Base-by-base conservation (phyloP, 2,888 invertebrate species). In the Tenthredo mesomela region DNA sequence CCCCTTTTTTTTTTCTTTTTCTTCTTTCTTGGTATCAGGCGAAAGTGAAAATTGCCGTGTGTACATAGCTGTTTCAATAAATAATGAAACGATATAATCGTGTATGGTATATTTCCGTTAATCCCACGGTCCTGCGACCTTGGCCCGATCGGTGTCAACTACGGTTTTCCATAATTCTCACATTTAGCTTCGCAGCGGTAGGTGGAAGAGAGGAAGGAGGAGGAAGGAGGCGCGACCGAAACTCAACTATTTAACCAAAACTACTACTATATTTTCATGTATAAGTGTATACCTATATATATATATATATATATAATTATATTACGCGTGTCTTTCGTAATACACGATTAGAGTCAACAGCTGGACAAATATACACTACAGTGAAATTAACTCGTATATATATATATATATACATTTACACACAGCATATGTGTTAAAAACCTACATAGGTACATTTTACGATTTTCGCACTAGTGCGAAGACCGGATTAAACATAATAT, bases 81-180 rank as follows among this genome's bases (percentile, higher is more conserved):
- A 67, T 67, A 15, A 29, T 15, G 10, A 15, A 67, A 2, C 12
- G 2, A 67, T 71, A 67, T 71, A 43, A 71, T 21, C 40, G 10
- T 50, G 12, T 47, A 21, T 21, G 43, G 29, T 50, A 54, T 61
- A 40, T 80, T 80, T 61, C 21, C 61, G 21, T 40, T 40, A 61
- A 61, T 61, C 40, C 61, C 61, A 61, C 80, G 61, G 80, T 61
- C 18, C 21, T 50, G 37, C 61, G 80, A 80, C 80, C 80, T 80
- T 80, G 61, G 80, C 61, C 58, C 61, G 80, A 61, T 58, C 58
- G 80, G 58, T 61, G 80, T 80, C 61, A 15, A 33, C 50, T 78
- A 40, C 89, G 88, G 87, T 86, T 91, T 90, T 91, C 90, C 90
- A 91, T 91, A 90, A 91, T 91, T 90, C 88, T 89, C 89, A 87